Base-by-base conservation (phyloP, 2,888 invertebrate genomes). In the Eudasyphora cyanicolor region DNA sequence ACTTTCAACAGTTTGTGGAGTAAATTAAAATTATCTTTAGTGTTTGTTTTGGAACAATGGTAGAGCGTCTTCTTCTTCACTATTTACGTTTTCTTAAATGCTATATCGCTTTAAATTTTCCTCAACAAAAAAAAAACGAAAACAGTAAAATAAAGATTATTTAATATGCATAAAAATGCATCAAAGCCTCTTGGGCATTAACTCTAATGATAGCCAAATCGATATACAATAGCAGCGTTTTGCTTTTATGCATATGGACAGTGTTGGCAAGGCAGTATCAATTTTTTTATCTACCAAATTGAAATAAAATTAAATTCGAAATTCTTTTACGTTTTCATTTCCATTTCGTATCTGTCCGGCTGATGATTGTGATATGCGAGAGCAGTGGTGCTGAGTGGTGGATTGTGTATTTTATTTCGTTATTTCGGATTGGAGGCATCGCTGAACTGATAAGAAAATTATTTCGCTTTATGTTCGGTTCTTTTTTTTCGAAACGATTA, bases 1-100 rank as follows among this genome's bases (percentile, higher is more conserved):
- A 74, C 69, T 79, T 79, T 83, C 79, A 83, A 79, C 82, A 83
- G 79, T 83, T 83, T 79, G 79, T 79, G 69, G 69, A 79, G 76
- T 83, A 79, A 79, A 83, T 83, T 83, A 79, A 79, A 83, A 79
- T 76, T 76, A 79, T 79, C 74, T 83, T 42, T 73, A 24, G 57
- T 57, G 24, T 57, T 14, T 57, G 27, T 57, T 57, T 14, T 24
- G 27, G 57, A 57, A 57, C 57, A 57, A 57, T 57, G 27, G 57
- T 57, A 57, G n/a, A n/a, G 24, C 57, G 24, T 24, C 57, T 57
- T 32, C 60, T 70, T 54, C 38, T 62, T 77, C 45, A 0, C n/a
- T n/a, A 1, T 45, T 6, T 38, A 38, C 38, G 12, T n/a, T 14
- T 45, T n/a, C n/a, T n/a, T 45, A 5, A 2, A 8, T 32, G 32